phyloP scores from a whole-genome alignment of 2,113 vertebrate species.

The Formicarius rufipectus region DNA sequence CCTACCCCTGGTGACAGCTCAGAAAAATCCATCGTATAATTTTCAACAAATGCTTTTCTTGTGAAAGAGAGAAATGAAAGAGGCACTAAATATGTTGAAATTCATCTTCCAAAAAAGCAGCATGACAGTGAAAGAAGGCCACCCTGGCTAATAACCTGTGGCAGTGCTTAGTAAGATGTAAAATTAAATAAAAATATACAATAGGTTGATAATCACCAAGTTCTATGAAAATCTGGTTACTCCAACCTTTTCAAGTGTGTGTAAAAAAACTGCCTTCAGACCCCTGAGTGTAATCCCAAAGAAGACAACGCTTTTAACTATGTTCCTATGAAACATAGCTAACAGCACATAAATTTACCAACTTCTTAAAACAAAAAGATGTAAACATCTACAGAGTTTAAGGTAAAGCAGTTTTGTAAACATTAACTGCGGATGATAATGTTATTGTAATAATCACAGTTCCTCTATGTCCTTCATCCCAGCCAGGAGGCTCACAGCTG shows the following conservation, averaged over 20 bases:
- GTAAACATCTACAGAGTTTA: slow-evolving; percentile 89
- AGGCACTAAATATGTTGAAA: slow-evolving; percentile 83
- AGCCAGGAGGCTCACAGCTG: slow-evolving; percentile 72
- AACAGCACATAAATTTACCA: slow-evolving; percentile 74
- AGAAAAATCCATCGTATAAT: slow-evolving; percentile 18
- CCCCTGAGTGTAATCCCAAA: slow-evolving; percentile 88
- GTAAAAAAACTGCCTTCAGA: slow-evolving; percentile 82
- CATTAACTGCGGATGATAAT: slow-evolving; percentile 82
- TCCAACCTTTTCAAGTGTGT: slow-evolving; percentile 84
- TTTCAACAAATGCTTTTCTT: slow-evolving; percentile 62
- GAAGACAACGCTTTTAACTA: slow-evolving; percentile 75
- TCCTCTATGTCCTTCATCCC: slow-evolving; percentile 74
- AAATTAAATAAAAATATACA: slow-evolving; percentile 78
- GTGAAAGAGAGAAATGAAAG: slow-evolving; percentile 78
- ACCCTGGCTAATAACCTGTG: slow-evolving; percentile 78
- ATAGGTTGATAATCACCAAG: slow-evolving; percentile 75
- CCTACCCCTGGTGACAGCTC: slow-evolving; percentile 43
- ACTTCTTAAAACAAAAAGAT: slow-evolving; percentile 77
- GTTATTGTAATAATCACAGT: slow-evolving; percentile 76
- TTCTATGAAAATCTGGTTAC: slow-evolving; percentile 74
- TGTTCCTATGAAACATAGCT: slow-evolving; percentile 68
- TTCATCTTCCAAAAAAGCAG: slow-evolving; percentile 82
- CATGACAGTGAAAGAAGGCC: slow-evolving; percentile 81
- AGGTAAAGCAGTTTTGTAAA: slow-evolving; percentile 88
- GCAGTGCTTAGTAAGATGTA: slow-evolving; percentile 80